phyloP scores from a whole-genome alignment of 2,888 invertebrate genomes.

The Lissocephala sabroskyi region DNA sequence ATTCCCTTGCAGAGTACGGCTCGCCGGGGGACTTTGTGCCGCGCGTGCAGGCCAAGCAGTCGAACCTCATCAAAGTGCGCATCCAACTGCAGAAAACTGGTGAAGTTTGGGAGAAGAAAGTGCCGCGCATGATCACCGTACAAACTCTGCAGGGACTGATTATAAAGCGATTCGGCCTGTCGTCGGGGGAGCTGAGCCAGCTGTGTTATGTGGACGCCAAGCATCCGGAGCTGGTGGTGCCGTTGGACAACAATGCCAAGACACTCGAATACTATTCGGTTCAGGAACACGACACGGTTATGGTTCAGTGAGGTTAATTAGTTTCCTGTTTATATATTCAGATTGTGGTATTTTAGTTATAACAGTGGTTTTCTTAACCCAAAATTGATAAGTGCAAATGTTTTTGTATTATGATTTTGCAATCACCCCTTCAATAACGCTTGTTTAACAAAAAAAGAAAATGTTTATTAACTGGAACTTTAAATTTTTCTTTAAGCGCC shows the following conservation, averaged over 20 bases:
- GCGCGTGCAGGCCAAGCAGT: slow-evolving; percentile 77
- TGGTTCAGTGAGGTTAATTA: slow-evolving; percentile 74
- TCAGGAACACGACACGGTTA: slow-evolving; percentile 86
- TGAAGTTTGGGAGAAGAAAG: slow-evolving; percentile 77
- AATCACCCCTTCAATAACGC: no score
- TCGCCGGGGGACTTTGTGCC: slow-evolving; percentile 85
- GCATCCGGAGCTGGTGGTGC: slow-evolving; percentile 79
- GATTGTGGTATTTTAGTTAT: slow-evolving; percentile 38
- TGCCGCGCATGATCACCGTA: slow-evolving; percentile 84
- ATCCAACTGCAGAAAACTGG: slow-evolving; percentile 73
- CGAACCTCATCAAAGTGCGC: slow-evolving; percentile 79
- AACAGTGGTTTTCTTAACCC: no score
- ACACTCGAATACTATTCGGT: slow-evolving; percentile 88
- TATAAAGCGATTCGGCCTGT: slow-evolving; percentile 81
- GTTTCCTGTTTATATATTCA: slow-evolving; percentile 15
- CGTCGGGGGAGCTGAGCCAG: slow-evolving; percentile 53
- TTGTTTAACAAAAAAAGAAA: slow-evolving; percentile 14
- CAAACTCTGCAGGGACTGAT: slow-evolving; percentile 87
- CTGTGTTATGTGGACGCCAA: slow-evolving; percentile 75
- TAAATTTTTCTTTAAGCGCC: no score
- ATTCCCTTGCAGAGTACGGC: slow-evolving; percentile 82
- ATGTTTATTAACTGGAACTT: slow-evolving; percentile 11
- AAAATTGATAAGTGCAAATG: slow-evolving; percentile 4
- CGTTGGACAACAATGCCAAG: slow-evolving; percentile 86
- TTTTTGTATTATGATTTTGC: slow-evolving; percentile 28